phyloP scores from a whole-genome alignment of 2,797 vertebrate genomes.

The Micromesistius poutassou region DNA sequence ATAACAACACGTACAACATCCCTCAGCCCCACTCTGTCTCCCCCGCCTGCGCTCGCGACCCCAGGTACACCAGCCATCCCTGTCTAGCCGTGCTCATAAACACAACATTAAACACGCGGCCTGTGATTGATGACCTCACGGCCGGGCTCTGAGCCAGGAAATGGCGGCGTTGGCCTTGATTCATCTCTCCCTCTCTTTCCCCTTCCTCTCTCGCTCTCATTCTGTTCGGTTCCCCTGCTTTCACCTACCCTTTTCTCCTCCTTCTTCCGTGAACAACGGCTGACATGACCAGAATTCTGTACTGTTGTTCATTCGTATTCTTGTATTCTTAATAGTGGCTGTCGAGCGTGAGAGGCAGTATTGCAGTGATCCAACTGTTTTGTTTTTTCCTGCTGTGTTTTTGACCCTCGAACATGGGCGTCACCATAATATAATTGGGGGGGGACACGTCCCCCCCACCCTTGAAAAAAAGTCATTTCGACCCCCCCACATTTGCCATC shows the following conservation, averaged over 20 bases:
- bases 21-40: too few species aligned
- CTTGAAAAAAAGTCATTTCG: too few species aligned
- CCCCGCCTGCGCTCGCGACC: too few species aligned
- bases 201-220: slow-evolving; percentile 3
- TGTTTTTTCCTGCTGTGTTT: not conserved
- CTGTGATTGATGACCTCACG: slow-evolving; percentile 66
- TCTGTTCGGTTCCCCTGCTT: slow-evolving; percentile 4
- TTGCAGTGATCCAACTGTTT: not conserved
- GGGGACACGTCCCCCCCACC: too few species aligned
- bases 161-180: slow-evolving; percentile 51
- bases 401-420: slow-evolving; percentile 10
- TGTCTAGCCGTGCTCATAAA: slow-evolving; percentile 10
- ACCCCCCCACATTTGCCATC: too few species aligned
- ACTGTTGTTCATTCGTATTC: slow-evolving; percentile 17
- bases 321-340: slow-evolving; percentile 29
- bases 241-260: too few species aligned
- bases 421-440: too few species aligned
- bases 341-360: slow-evolving; percentile 1
- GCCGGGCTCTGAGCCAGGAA: slow-evolving; percentile 54
- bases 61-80: too few species aligned
- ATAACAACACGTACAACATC: too few species aligned
- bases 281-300: too few species aligned
- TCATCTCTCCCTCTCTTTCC: slow-evolving; percentile 26
- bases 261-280: slow-evolving; percentile 8
- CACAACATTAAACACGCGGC: slow-evolving; percentile 48